Evolutionary conservation across 2,888 invertebrate genomes (phyloP), one percentile per base, ranked within the genome.

Genomic region (Cephus pygmeus): DNA sequence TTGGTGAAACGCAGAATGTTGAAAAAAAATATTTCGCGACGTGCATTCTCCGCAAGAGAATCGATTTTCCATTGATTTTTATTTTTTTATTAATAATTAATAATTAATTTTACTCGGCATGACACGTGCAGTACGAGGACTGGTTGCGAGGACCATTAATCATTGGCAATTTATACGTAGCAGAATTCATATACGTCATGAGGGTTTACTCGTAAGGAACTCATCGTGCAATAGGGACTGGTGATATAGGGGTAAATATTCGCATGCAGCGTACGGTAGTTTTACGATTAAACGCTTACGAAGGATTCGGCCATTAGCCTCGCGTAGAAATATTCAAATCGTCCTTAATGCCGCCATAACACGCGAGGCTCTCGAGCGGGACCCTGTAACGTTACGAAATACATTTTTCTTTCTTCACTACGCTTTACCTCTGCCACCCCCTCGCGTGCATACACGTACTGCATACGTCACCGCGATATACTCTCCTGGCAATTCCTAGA

Each of bases 271-370:
- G 6, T 23, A 56, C 56, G 56, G 23, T 56, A 56, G 56, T 56
- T 56, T 56, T 56, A 56, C 78, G 83, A 84, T 84, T 84, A 83
- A 84, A 82, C 81, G 84, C 78, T 84, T 83, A 82, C 80, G 84
- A 76, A 80, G 79, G 84, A 80, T 75, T 83, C 81, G 56, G 56
- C 56, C 56, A 56, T 56, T 56, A 56, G 56, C 56, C 56, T 56
- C 56, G 23, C 80, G 82, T 81, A 82, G 81, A 73, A 77, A 84
- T 83, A 84, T 84, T 84, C 84, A 83, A 83, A 84, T 84, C 80
- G 75, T 35, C 76, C 78, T 78, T 83, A 84, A 84, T 77, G 81
- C 75, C 76, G 71, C 56, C 75, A 75, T 74, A 80, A 79, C 84
- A 84, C 84, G 84, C 84, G 80, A 84, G 77, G 69, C 69, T 35